Percentiles rank a stretch among this genome's conserved stretches.
These are phyloP conservation scores for Acrocephalus scirpaceus DNA, from an alignment of 2,797 vertebrate genomes.

Conservation along the genomic window DNA sequence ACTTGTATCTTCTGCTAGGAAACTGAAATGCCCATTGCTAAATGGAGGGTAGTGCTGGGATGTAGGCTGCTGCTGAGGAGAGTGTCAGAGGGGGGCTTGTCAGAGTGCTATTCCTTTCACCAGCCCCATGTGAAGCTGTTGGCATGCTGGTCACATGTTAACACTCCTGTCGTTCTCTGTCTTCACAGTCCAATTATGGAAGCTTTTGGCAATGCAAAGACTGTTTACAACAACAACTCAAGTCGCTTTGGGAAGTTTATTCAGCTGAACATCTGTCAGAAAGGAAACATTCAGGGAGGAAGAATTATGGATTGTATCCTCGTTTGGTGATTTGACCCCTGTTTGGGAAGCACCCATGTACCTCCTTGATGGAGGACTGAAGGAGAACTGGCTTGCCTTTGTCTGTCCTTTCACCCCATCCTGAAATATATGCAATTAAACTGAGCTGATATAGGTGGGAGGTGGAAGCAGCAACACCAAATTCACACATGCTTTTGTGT, in stretches of 20 bases:
- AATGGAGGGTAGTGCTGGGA: not conserved
- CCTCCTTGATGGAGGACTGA: not conserved
- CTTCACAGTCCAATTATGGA: constrained; percentile 94
- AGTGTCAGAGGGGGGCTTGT: not conserved
- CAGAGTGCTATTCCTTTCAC: not conserved
- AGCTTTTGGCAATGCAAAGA: constrained; percentile 96
- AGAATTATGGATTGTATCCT: constrained; percentile 98
- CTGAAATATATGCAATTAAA: not conserved
- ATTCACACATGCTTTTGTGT: not conserved
- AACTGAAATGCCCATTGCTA: not conserved
- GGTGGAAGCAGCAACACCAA: not conserved
- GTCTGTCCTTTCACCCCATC: not conserved
- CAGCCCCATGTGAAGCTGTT: not conserved
- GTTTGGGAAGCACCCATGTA: fast-evolving
- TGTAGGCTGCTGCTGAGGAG: not conserved
- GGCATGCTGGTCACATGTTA: not conserved
- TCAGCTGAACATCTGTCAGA: constrained; percentile 92
- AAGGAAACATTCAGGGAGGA: constrained; percentile 96
- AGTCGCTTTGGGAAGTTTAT: constrained; percentile 98
- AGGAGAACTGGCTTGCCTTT: not conserved
- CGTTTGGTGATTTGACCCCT: not conserved
- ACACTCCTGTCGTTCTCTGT: not conserved
- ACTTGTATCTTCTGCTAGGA: not conserved
- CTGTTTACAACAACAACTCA: constrained; percentile 98
- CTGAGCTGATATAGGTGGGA: not conserved